Evolutionary conservation across 2,797 vertebrate species (phyloP), one percentile per base, ranked within the genome.

Genomic region (Acestrorhynchus altus): DNA sequence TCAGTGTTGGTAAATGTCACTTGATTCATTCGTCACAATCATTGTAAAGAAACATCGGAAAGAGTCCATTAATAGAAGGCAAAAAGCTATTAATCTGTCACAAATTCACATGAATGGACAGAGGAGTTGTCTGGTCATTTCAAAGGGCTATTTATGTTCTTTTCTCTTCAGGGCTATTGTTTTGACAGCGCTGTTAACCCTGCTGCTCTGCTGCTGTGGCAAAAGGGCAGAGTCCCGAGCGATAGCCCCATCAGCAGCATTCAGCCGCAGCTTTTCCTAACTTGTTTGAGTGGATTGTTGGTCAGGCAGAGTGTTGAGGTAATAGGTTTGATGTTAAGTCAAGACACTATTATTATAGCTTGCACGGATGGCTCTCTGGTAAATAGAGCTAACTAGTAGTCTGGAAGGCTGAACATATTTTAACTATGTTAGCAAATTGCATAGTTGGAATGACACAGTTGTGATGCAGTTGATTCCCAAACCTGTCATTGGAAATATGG

Each of bases 31-130:
- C 82, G 83, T 65, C 52, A 64, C 47, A 81, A 70, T 79, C 18
- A 86, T 90, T n/a, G 35, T 63, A 88, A 89, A 87, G 83, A 88
- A 85, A 86, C 79, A 89, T 90, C 86, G 81, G 81, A 79, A 72
- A 40, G 64, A 67, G 83, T 80, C 74, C 52, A 79, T 60, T 31
- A 70, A 65, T 31, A 59, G 54, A 44, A 67, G 39, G 61, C 59
- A 82, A 81, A 78, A 75, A 78, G 61, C 78, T 67, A 72, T 87
- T 80, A 77, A 72, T 75, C 71, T 81, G 74, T 80, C 79, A 74
- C 49, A 20, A 77, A 86, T 76, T 78, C 80, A 77, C 52, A 72
- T 72, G 65, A 64, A 86, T 63, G n/a, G 75, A 82, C 75, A 72
- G 51, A 56, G 51, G 65, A 49, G 24, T 31, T 57, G 16, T 67